Base-by-base conservation (phyloP, 1,140 invertebrate genomes). In the Zophobas atratus region DNA sequence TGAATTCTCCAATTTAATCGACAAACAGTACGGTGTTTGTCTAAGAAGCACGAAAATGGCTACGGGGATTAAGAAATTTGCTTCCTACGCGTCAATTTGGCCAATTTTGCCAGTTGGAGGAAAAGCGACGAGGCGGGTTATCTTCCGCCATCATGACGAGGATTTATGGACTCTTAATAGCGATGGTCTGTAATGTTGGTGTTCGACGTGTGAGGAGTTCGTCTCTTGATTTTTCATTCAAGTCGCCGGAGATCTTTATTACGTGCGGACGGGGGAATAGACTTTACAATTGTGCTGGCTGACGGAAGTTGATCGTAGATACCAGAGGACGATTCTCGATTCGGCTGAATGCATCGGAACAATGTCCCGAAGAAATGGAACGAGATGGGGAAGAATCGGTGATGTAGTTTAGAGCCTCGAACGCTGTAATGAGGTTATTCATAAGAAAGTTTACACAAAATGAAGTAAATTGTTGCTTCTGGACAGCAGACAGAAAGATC, bases 321-420 rank as follows among this genome's bases (percentile, higher is more conserved):
- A 63, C 6, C 3, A 46, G 6, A 41, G 36, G 57, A 63, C 57
- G 57, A 36, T 8, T 36, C 6, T 67, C 35, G 56, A 60, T 67
- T 67, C 39, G 60, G 60, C 39, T 67, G 60, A 67, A 67, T 67
- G 60, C 60, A n/a, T 67, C 39, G 33, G 39, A 67, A 67, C 60
- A 67, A 67, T 67, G 60, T 67, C 36, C 33, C 8, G 53, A 55
- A 55, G 53, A 55, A 55, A 55, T 55, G 53, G 53, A 34, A 20
- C 53, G 53, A 20, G 53, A 55, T 34, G 35, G 53, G 35, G n/a
- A 34, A 20, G 20, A 34, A 20, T 55, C 2, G 53, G 35, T 55
- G 53, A 34, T 32, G 32, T 33, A 20, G 20, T 20, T 20, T 20
- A 20, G 20, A 20, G 20, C 20, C 20, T 20, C 20, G 20, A 20